These are phyloP conservation scores for Eleutherodactylus coqui DNA, from an alignment of 2,797 vertebrate species.

Conservation along the genomic window DNA sequence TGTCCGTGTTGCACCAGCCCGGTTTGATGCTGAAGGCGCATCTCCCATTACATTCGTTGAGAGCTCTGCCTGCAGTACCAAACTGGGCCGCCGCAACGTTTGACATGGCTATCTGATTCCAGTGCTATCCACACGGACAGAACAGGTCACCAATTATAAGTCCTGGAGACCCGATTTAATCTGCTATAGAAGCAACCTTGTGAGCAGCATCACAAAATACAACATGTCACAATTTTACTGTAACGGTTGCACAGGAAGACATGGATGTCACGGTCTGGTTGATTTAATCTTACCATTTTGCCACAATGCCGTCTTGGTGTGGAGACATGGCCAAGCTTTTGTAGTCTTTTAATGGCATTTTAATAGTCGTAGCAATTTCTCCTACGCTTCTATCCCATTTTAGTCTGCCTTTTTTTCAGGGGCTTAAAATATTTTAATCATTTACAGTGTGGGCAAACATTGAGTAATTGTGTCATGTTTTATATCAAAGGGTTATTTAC, in stretches of 20 bases:
- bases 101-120: too few species aligned
- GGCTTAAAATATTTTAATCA: neutral
- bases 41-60: too few species aligned
- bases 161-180: too few species aligned
- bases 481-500: neutral
- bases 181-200: neutral
- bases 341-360: neutral
- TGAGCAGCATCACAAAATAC: too few species aligned
- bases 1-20: too few species aligned
- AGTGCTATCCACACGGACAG: too few species aligned
- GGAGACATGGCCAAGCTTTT: neutral
- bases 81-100: too few species aligned
- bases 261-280: neutral
- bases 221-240: too few species aligned
- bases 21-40: too few species aligned
- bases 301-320: neutral
- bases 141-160: too few species aligned
- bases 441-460: neutral
- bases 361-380: neutral
- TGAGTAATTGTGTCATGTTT: neutral
- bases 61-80: too few species aligned
- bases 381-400: neutral
- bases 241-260: neutral
- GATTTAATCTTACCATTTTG: neutral
- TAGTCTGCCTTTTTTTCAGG: too few species aligned